Conservation (phyloP, 2,113 vertebrate species). For the Cathartes aura region DNA sequence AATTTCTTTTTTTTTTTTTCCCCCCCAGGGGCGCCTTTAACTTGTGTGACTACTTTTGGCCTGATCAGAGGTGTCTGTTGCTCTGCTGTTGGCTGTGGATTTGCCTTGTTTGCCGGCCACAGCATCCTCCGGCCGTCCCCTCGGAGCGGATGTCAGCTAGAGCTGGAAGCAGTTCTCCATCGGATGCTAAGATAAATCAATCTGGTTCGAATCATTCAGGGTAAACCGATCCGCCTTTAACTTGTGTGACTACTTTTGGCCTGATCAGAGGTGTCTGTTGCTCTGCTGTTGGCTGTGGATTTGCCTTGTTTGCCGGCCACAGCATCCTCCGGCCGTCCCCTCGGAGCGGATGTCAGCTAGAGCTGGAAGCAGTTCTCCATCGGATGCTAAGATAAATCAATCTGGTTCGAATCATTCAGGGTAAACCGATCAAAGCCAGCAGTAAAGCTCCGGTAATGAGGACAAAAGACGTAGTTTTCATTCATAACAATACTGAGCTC, state of each 20-base stretch:
- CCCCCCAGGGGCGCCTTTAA: neutral
- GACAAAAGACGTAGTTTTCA: neutral
- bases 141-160: neutral
- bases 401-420: neutral
- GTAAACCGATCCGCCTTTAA: neutral
- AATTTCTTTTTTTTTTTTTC: too few relatives aligned
- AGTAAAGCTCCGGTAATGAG: neutral
- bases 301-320: neutral
- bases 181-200: neutral
- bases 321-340: neutral
- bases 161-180: neutral
- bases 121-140: neutral
- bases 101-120: neutral
- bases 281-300: conserved; percentile 24
- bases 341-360: neutral
- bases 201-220: neutral
- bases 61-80: neutral
- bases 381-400: neutral
- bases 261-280: neutral
- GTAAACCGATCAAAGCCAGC: neutral
- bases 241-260: neutral
- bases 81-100: conserved; percentile 24
- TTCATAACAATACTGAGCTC: neutral
- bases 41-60: neutral
- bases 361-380: neutral